Evolutionary conservation across 2,797 vertebrate genomes (phyloP).

Genomic region (Sparus aurata): DNA sequence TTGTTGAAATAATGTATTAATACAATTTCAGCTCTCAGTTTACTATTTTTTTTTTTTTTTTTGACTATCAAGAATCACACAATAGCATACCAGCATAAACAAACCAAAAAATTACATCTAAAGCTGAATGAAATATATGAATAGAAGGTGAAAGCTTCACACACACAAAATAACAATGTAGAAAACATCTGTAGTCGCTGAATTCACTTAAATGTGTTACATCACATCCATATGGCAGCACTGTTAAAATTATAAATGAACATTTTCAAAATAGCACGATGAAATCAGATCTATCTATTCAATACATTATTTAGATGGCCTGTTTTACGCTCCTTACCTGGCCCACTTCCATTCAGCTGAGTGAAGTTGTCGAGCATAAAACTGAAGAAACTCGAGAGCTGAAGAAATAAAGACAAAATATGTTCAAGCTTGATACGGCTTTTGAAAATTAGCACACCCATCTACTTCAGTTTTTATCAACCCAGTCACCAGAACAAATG

Average conservation of each 20-base stretch:
- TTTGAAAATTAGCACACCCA: background rate
- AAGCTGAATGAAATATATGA: background rate
- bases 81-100: background rate
- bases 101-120: background rate
- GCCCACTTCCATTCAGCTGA: constrained; percentile 80
- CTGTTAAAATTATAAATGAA: background rate
- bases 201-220: background rate
- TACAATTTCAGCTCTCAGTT: background rate
- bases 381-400: constrained; percentile 96
- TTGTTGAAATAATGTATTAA: background rate
- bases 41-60: background rate
- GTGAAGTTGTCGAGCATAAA: constrained; percentile 95
- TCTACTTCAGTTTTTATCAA: background rate
- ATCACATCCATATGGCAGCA: background rate
- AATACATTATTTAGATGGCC: too few species aligned
- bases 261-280: background rate
- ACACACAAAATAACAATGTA: background rate
- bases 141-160: background rate
- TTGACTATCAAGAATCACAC: background rate
- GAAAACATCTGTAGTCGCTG: background rate
- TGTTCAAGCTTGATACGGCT: background rate
- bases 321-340: constrained; percentile 81
- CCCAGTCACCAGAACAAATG: too few species aligned
- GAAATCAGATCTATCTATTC: background rate
- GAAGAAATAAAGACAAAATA: constrained; percentile 14